Evolutionary conservation across 2,888 invertebrate genomes (phyloP).

Genomic region (Oscheius myriophilus): DNA sequence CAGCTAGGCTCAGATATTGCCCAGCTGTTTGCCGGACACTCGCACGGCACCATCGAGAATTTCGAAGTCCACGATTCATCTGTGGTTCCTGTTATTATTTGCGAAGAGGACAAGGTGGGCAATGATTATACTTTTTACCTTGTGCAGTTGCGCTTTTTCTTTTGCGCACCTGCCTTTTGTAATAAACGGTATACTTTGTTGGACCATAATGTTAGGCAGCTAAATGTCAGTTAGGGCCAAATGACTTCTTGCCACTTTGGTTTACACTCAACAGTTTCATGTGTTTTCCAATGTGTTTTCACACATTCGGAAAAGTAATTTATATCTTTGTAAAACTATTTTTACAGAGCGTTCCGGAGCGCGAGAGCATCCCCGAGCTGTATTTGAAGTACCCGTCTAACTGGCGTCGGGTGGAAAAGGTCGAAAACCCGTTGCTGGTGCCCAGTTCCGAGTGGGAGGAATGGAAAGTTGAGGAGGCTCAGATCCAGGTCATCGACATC

Average conservation of each 20-base stretch:
- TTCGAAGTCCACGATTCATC: conserved; percentile 19
- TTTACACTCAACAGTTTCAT: too few species aligned
- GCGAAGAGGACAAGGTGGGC: not conserved
- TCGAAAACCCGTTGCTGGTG: not conserved
- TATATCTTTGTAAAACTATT: not conserved
- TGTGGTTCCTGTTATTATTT: conserved; percentile 1
- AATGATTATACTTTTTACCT: too few species aligned
- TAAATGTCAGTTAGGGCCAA: too few species aligned
- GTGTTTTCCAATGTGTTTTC: too few species aligned
- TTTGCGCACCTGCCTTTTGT: too few species aligned
- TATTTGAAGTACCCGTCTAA: not conserved
- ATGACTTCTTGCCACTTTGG: too few species aligned
- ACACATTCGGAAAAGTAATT: too few species aligned
- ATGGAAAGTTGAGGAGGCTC: conserved; percentile 15
- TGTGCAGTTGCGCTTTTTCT: too few species aligned
- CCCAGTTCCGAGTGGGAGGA: conserved; percentile 23
- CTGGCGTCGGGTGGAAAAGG: not conserved
- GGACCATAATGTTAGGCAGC: too few species aligned
- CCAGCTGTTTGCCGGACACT: conserved; percentile 5
- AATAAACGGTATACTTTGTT: too few species aligned
- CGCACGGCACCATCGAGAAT: not conserved
- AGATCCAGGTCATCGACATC: conserved; percentile 1
- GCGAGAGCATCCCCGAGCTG: too few species aligned
- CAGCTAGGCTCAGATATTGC: conserved; percentile 7
- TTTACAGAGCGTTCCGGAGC: not conserved